Evolutionary conservation across 2,113 vertebrate genomes (phyloP).

Genomic region (Cyanoderma ruficeps): DNA sequence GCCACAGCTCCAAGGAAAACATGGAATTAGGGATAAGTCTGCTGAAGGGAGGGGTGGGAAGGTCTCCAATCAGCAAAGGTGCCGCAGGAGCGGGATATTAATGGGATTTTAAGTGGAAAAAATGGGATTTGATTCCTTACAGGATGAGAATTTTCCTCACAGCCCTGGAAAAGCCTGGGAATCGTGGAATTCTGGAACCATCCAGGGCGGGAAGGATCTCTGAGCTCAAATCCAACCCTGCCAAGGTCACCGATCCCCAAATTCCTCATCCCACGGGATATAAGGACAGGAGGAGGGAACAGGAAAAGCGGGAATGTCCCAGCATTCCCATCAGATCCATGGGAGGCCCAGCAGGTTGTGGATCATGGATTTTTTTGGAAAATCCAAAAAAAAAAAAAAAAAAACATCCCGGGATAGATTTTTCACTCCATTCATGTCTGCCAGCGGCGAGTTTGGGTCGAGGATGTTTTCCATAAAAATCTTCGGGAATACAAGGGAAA

Average conservation of each 20-base stretch:
- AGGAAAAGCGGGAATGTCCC: not conserved
- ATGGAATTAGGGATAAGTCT: accelerated
- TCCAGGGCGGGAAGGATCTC: not conserved
- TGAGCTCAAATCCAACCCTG: no score
- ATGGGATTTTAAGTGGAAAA: not conserved
- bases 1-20: not conserved
- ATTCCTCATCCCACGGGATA: not conserved
- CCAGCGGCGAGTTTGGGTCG: accelerated
- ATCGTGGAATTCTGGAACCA: not conserved
- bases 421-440: accelerated
- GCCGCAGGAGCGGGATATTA: accelerated
- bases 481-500: not conserved
- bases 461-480: not conserved
- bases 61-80: accelerated
- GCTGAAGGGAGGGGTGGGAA: not conserved
- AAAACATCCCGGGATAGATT: accelerated
- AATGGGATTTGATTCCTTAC: not conserved
- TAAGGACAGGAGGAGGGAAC: not conserved
- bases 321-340: accelerated
- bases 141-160: not conserved
- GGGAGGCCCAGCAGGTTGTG: not conserved
- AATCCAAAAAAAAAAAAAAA: no score
- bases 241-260: not conserved
- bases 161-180: not conserved
- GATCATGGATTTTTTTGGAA: not conserved